These are phyloP conservation scores for Apus apus DNA, from an alignment of 2,113 vertebrate genomes.

Conservation along the genomic window DNA sequence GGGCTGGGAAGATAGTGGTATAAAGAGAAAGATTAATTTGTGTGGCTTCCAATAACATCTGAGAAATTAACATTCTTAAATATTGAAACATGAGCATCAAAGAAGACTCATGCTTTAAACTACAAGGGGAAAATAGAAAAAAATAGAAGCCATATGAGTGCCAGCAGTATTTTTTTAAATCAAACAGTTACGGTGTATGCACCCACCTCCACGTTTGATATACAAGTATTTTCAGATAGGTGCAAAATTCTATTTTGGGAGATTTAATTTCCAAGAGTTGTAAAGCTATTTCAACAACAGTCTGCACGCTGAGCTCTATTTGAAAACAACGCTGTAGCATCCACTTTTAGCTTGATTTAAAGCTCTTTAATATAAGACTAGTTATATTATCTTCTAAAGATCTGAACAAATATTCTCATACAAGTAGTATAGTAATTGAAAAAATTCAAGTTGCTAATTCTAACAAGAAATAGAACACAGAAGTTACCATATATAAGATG, in stretches of 20 bases:
- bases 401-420: not conserved
- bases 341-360: not conserved
- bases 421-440: not conserved
- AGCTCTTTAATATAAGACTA: not conserved
- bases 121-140: rapidly evolving
- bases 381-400: not conserved
- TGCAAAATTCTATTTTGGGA: not conserved
- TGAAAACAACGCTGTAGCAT: not conserved
- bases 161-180: not conserved
- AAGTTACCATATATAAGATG: not conserved
- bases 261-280: not conserved
- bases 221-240: not conserved
- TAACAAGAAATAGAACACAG: not conserved
- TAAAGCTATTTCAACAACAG: not conserved
- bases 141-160: not conserved
- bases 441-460: not conserved
- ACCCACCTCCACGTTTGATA: not conserved
- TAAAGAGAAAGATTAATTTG: not conserved
- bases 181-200: not conserved
- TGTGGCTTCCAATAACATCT: not conserved
- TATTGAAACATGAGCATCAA: slow-evolving; percentile 10
- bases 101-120: not conserved
- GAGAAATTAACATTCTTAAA: slow-evolving; percentile 14
- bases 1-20: not conserved
- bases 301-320: not conserved